Base-by-base conservation (phyloP, 2,888 invertebrate species). In the Platerodrilus igneus region DNA sequence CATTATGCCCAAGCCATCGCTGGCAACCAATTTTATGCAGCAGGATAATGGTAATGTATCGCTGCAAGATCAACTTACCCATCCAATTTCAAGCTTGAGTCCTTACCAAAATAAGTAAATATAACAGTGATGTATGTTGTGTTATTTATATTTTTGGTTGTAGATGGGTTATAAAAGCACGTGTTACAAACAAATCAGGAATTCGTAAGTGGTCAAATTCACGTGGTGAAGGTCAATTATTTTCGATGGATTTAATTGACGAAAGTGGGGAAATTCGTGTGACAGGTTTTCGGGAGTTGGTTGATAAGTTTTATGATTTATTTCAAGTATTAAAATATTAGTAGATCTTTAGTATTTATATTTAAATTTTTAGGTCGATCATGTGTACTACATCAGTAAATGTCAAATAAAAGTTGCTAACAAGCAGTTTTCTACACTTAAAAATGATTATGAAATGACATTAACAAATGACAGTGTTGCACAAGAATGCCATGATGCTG, bases 401-500 rank as follows among this genome's bases (percentile, higher is more conserved):
- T 89, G 87, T 47, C 73, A 75, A 27, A 67, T 97, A n/a, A 96
- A 96, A 65, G 79, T 88, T 2, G 96, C 97, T 0, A 96, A 99
- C 67, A 95, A 93, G 62, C 84, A 88, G 60, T 99, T 77, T 66
- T 76, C 78, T 18, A 77, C 73, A 20, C 66, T 94, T 4, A 87
- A 88, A 51, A 93, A 96, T 63, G 96, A 97, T 63, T 99, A 96
- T 59, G 99, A 99, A 67, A 86, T 99, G 83, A 85, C 90, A 1
- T 81, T 96, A 58, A 80, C 73, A 7, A 67, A 70, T 4, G 92
- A 95, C 2, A 15, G 13, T 2, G 39, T 64, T 3, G 55, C 67
- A 26, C 61, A 66, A 47, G 63, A 64, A 34, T 67, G 67, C 38
- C 33, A 42, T 4, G 63, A 63, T 44, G 81, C 78, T 15, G 79